Evolutionary conservation across 2,888 invertebrate genomes (phyloP), one percentile per base, ranked within the genome.

Genomic region (Aplocera efformata): DNA sequence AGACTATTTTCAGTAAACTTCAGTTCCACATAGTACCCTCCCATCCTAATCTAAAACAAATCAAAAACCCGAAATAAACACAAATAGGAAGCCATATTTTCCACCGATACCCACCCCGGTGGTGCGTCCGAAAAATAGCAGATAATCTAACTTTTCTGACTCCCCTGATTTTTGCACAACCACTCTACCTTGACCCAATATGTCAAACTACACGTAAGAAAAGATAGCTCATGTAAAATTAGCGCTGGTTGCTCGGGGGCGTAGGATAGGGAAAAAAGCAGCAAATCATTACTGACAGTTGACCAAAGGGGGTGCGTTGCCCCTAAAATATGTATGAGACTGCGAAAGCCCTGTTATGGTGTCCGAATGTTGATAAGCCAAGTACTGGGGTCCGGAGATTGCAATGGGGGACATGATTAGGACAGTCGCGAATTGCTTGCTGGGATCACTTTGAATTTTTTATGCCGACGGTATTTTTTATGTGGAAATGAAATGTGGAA

Each of bases 241-340:
- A 71, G 81, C 44, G 24, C 9, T 39, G 30, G 41, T 42, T 59
- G 56, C 48, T 60, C 59, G 85, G 76, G 83, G 86, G 86, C 81
- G 86, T 76, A 69, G 51, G 68, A 53, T 58, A 62, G 78, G 80
- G 80, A 77, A 75, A n/a, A 78, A 65, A 68, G 76, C 74, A 81
- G 86, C 88, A 88, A 88, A 88, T 88, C 88, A 88, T 88, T 86
- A 83, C 84, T 88, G 88, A 88, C 88, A 88, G 88, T 85, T 88
- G 88, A 88, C 88, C 88, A 86, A 74, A 79, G 75, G 79, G 88
- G 85, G 85, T 74, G 77, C 66, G 72, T 57, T 61, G 64, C 79
- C 85, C 82, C 79, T 88, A 76, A 88, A 88, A 83, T 88, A 88
- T 88, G 88, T 88, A 88, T 88, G 86, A 83, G 84, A 72, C 78